These are phyloP conservation scores for Antennarius maculatus DNA, from an alignment of 2,797 vertebrate genomes.

Conservation along the genomic window DNA sequence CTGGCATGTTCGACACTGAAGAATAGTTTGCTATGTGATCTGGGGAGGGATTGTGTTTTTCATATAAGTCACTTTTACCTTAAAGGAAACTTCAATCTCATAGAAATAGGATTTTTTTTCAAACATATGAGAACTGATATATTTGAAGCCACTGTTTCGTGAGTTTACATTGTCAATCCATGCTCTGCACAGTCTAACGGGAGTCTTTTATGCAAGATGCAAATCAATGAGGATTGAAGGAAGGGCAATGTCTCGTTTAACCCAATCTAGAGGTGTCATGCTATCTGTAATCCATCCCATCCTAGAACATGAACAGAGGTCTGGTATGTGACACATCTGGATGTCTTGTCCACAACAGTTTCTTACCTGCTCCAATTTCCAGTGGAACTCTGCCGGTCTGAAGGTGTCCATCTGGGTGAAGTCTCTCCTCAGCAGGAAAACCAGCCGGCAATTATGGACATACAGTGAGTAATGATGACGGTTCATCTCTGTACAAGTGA, in stretches of 20 bases:
- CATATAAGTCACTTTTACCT: neutral
- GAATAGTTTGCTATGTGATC: neutral
- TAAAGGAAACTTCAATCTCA: neutral
- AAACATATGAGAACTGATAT: neutral
- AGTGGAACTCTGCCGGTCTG: slow-evolving; percentile 96
- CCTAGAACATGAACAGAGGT: slow-evolving; percentile 8
- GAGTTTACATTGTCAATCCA: neutral
- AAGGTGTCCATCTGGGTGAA: slow-evolving; percentile 94
- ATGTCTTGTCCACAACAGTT: neutral
- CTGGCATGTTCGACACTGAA: neutral
- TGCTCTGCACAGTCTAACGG: neutral
- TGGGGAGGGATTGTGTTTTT: neutral
- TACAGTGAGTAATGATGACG: slow-evolving; percentile 97
- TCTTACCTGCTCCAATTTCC: slow-evolving; percentile 96
- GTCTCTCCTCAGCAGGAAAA: slow-evolving; percentile 94
- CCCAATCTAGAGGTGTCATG: slow-evolving; percentile 9
- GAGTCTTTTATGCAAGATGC: slow-evolving; percentile 1
- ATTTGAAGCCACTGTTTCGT: neutral
- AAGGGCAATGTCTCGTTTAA: slow-evolving; percentile 18
- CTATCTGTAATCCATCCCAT: neutral
- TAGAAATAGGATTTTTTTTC: too few species aligned
- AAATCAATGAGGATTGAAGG: slow-evolving; percentile 4
- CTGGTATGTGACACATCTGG: neutral
- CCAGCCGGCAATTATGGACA: slow-evolving; percentile 95
- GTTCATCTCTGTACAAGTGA: slow-evolving; percentile 90